Evolutionary conservation across 2,113 vertebrate genomes (phyloP), one percentile per base, ranked within the genome.

Genomic region (western clawed frog (Xenopus tropicalis)): DNA sequence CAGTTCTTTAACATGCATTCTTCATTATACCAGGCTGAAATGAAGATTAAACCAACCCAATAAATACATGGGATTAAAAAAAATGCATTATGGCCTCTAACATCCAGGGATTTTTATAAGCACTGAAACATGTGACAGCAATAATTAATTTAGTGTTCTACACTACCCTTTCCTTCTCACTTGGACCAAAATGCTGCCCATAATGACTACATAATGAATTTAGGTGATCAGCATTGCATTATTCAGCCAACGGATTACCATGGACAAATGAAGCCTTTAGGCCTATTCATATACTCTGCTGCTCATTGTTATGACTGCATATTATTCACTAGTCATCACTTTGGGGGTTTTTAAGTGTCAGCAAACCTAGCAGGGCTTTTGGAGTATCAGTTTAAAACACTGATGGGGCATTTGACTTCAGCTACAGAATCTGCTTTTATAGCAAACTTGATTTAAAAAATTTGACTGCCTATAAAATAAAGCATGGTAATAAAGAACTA

Each of bases 211-310:
- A 90, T 81, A 89, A 91, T 83, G 82, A 85, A 87, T 85, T 80
- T 71, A 81, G 83, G 75, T 65, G 62, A 84, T 91, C 89, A 91
- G 90, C 89, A 87, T 75, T 80, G 81, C 79, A 54, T 80, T 46
- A 80, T 85, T 86, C 78, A 85, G 81, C 70, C 84, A 79, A 66
- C 67, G 85, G 90, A 86, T 91, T 90, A 89, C 82, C 85, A 78
- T 74, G 77, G 80, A 81, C 83, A 85, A 88, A 85, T 46, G 83
- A 84, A 77, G 80, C 66, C 71, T 82, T 85, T 77, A 80, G 54
- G 69, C 81, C 83, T 82, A 83, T 88, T 90, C 82, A 79, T 85
- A 78, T 78, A 69, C 78, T 87, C 73, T 82, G 79, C 79, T 79
- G 61, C 69, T 77, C 82, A 73, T 80, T 85, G 87, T 86, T 85